Percentiles rank a stretch among this genome's conserved stretches.
Evolutionary conservation across 2,113 vertebrate species (phyloP).

Genomic region (Axis porcinus): DNA sequence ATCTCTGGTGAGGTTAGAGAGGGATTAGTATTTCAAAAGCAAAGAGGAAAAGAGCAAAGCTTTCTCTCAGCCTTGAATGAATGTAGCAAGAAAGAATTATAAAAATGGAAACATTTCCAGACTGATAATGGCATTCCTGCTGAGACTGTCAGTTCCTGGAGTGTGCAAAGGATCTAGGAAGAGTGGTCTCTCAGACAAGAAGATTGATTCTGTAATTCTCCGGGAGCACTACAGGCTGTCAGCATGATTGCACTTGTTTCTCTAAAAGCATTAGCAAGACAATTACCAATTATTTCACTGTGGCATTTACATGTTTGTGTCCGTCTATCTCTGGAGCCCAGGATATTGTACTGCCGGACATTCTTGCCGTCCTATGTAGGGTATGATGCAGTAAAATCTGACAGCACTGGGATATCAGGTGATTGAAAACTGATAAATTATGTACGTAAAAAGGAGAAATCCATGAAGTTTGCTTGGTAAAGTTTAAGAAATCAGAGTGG

Average conservation of each 20-base stretch:
- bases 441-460: background rate
- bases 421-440: background rate
- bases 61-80: constrained; percentile 19
- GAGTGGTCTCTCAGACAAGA: constrained; percentile 46
- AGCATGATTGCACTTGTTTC: constrained; percentile 12
- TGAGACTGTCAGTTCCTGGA: constrained; percentile 57
- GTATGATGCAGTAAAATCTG: background rate
- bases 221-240: constrained; percentile 27
- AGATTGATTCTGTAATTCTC: constrained; percentile 66
- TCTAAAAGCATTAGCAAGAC: constrained; percentile 57
- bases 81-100: background rate
- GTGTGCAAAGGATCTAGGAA: background rate
- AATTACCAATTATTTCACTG: constrained; percentile 32
- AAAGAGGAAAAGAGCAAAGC: background rate
- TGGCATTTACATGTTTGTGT: constrained; percentile 11
- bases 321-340: background rate
- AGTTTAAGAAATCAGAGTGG: background rate
- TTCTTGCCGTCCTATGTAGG: background rate
- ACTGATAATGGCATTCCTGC: constrained; percentile 65
- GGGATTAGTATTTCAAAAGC: background rate
- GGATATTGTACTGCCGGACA: background rate
- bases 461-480: background rate
- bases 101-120: constrained; percentile 64
- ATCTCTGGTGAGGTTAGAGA: background rate
- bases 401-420: background rate